A percentile compares a stretch with the other conserved stretches of the same genome.
Evolutionary conservation across 1,140 invertebrate genomes (phyloP).

Genomic region (Zaprionus taronus): DNA sequence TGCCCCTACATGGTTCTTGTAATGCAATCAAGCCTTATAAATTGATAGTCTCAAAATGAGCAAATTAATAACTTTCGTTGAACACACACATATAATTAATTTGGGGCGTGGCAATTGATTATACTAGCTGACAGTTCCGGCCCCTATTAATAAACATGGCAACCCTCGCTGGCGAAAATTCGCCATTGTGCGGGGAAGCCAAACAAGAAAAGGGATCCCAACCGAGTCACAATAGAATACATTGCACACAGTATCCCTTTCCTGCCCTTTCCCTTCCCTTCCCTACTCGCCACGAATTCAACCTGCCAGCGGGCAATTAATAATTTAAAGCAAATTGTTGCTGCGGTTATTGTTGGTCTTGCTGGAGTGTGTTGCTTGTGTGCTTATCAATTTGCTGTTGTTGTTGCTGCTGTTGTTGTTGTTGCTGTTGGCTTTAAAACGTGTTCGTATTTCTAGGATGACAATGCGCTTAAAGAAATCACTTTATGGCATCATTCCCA

Average conservation of each 20-base stretch:
- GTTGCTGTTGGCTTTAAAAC: constrained; percentile 38
- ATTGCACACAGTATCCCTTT: not conserved
- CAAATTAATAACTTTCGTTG: not conserved
- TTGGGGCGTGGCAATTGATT: not conserved
- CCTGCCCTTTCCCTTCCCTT: not conserved
- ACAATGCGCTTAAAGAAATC: constrained; percentile 80
- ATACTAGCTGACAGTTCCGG: not conserved
- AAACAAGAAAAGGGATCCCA: not conserved
- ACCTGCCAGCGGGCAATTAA: constrained; percentile 28
- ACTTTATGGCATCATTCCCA: constrained; percentile 78
- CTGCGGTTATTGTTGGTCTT: constrained; percentile 7
- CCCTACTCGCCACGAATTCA: not conserved
- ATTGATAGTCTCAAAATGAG: not conserved
- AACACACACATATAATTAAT: not conserved
- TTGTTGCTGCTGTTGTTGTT: not conserved
- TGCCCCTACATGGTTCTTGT: too few relatives aligned
- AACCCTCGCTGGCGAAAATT: not conserved
- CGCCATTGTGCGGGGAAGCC: not conserved
- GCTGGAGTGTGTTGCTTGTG: constrained; percentile 4
- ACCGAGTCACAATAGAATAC: not conserved
- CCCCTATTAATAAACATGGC: not conserved
- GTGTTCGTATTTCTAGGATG: constrained; percentile 74
- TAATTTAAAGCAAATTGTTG: constrained; percentile 46
- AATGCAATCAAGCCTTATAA: constrained; percentile 3
- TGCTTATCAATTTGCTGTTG: not conserved